A percentile compares a stretch with the other conserved stretches of the same genome.
Conservation (phyloP, 1,140 invertebrate species). For the Pseudobourletiella spinata region DNA sequence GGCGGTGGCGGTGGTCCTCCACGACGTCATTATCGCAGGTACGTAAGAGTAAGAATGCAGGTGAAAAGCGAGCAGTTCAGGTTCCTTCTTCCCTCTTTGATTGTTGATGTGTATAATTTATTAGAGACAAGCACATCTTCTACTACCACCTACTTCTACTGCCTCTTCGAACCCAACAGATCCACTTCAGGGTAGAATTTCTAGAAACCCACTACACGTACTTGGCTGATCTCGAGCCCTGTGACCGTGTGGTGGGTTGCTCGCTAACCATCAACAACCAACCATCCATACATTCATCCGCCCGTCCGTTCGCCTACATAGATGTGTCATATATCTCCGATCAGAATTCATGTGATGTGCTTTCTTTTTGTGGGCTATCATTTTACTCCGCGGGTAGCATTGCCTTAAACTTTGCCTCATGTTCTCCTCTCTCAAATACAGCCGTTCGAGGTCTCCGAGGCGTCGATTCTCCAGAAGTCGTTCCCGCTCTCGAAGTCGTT, state of each 20-base stretch:
- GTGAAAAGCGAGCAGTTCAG: background rate
- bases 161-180: constrained; percentile 5
- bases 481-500: constrained; percentile 19
- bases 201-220: constrained; percentile 2
- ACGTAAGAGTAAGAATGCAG: background rate
- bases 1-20: constrained; percentile 45
- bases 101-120: constrained; percentile 2
- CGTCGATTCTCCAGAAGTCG: constrained; percentile 29
- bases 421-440: constrained; percentile 8
- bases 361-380: constrained; percentile 1
- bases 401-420: background rate
- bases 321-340: background rate
- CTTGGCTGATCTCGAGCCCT: background rate
- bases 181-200: constrained; percentile 2
- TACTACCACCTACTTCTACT: constrained; percentile 2
- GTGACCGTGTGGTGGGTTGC: constrained; percentile 1
- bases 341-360: constrained; percentile 2
- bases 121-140: constrained; percentile 5
- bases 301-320: constrained; percentile 3
- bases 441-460: constrained; percentile 24
- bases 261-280: constrained; percentile 2
- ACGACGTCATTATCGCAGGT: constrained; percentile 4
- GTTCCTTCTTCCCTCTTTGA: constrained; percentile 6
- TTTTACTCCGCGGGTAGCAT: background rate
- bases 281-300: constrained; percentile 4